phyloP scores from a whole-genome alignment of 2,888 invertebrate species.

The Hoplodrina ambigua region DNA sequence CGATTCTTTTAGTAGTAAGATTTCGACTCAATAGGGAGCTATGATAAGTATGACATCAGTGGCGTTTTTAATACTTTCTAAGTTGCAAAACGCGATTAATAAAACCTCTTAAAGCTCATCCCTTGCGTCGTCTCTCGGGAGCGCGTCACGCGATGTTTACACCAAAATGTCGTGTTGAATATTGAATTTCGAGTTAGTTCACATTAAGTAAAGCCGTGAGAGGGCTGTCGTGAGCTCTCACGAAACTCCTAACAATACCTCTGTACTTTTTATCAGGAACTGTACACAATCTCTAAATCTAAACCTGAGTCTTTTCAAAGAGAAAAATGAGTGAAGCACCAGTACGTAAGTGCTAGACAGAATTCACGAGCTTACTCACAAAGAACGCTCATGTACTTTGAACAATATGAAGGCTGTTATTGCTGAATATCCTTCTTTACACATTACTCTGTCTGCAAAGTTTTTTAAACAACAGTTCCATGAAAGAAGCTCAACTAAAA shows the following conservation, averaged over 20 bases:
- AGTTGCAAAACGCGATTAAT: slow-evolving; percentile 39
- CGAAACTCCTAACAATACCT: slow-evolving; percentile 39
- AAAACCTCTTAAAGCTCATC: slow-evolving; percentile 46
- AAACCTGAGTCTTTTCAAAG: slow-evolving; percentile 17
- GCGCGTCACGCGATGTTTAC: slow-evolving; percentile 84
- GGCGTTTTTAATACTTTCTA: too few relatives aligned
- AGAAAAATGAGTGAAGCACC: slow-evolving; percentile 13
- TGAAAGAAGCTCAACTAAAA: slow-evolving; percentile 14
- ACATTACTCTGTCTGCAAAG: slow-evolving; percentile 24
- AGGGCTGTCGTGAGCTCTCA: slow-evolving; percentile 46
- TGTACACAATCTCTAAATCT: slow-evolving; percentile 22
- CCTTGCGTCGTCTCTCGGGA: slow-evolving; percentile 66
- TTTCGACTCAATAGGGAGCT: too few relatives aligned
- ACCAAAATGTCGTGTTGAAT: slow-evolving; percentile 86
- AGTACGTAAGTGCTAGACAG: slow-evolving; percentile 30
- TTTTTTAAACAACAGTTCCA: slow-evolving; percentile 17
- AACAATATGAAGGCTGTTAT: slow-evolving; percentile 2
- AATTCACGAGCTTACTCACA: slow-evolving; percentile 10
- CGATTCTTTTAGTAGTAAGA: too few relatives aligned
- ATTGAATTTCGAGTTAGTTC: slow-evolving; percentile 85
- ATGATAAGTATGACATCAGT: not conserved
- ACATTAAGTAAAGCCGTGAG: slow-evolving; percentile 73
- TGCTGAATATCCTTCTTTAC: slow-evolving; percentile 2
- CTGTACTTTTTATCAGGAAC: slow-evolving; percentile 26
- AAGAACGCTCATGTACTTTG: slow-evolving; percentile 3